Base-by-base conservation (phyloP, 2,888 invertebrate species). In the Fragum sueziense region DNA sequence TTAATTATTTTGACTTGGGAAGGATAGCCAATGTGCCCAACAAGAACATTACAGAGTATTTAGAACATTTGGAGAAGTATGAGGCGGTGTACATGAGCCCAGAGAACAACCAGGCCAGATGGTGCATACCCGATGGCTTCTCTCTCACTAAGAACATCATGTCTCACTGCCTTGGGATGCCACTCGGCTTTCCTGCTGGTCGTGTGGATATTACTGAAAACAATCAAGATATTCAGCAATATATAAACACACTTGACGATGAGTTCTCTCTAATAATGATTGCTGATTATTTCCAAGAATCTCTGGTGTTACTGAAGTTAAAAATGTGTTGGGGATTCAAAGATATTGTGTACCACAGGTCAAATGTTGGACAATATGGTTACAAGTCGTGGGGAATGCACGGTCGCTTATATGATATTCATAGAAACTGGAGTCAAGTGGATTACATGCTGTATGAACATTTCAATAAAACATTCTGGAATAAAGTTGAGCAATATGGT, bases 281-380 rank as follows among this genome's bases (percentile, higher is more conserved):
- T 1, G 86, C 89, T n/a, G 93, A 93, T 62, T 88, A 91, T 71
- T 91, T 93, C 68, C 80, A 88, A 22, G 92, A 93, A 74, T 93
- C 93, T 0, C 71, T 93, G 57, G 84, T 93, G 47, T 80, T 93
- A 27, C 85, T 93, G 34, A 89, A 88, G 69, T 83, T 91, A 25
- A 61, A 86, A 20, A 89, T 93, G 89, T 92, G 92, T 78, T 93
- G 93, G 93, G 82, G 75, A 6, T 86, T 89, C 0, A 88, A 90
- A 68, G 93, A 93, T 76, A 91, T 93, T 22, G 41, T 93, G 0
- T 91, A 89, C 77, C 79, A 86, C 52, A 84, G 77, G n/a, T 80
- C 85, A n/a, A 91, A 90, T 75, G 76, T 82, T 3, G 85, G 79
- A 7, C 78, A 79, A 0, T 86, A 89, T 41, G 22, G 29, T 2